Evolutionary conservation across 2,797 vertebrate genomes (phyloP), one percentile per base, ranked within the genome.

Genomic region (Tokudaia tokunoshimensis): DNA sequence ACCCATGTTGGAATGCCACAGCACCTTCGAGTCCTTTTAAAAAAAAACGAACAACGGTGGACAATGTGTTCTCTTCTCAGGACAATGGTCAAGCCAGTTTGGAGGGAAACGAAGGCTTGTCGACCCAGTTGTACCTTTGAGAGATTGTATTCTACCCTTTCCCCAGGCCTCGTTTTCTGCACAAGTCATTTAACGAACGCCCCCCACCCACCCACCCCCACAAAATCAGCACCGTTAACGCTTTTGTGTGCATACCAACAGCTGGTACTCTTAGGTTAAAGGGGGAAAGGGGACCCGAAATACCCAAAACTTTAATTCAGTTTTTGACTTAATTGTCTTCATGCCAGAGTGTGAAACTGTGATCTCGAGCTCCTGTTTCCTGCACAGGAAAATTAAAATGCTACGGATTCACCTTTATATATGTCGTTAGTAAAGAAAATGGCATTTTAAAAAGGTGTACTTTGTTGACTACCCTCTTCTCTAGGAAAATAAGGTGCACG

Each of bases 101-200:
- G 63, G 12, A 85, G 84, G 1, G 6, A 11, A 75, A 0, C 6
- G 6, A 80, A 1, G 6, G 31, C 20, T 61, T 59, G 26, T 72
- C 61, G 31, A 44, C 63, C 29, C 15, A 67, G 26, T 13, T n/a
- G n/a, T 63, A 31, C 63, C 57, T 19, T 55, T 47, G 20, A 6
- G 17, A 92, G 67, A 76, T 93, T 17, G 22, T 89, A 72, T 52
- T 17, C n/a, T 87, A 34, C 70, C 4, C 85, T 65, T 94, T 95
- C 67, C 34, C 55, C 67, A 90, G 96, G 63, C 47, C 74, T 74
- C 10, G 83, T 96, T 97, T 98, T 98, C 96, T 97, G 95, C 91
- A 6, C 97, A 97, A 97, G 88, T 89, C 63, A 95, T 97, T 97
- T 97, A 98, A 97, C 95, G 94, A 94, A 96, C 74, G 26, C 61